Evolutionary conservation across 2,888 invertebrate species (phyloP).

Genomic region (Heliothis peltigera): DNA sequence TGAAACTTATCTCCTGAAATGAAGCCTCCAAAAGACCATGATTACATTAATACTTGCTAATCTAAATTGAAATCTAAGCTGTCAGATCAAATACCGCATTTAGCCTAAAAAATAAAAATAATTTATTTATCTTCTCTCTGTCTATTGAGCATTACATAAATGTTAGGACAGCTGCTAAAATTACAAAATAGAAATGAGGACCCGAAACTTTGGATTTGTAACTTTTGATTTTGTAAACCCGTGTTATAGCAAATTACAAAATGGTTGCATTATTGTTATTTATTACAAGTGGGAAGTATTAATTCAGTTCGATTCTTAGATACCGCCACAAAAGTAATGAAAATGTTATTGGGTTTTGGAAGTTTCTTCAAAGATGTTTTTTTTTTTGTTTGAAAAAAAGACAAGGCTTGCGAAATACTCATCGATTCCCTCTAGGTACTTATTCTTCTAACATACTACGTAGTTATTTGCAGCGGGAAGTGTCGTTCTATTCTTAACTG

Average conservation of each 20-base stretch:
- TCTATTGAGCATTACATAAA: slow-evolving; percentile 1
- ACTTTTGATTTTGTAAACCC: not conserved
- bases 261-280: not conserved
- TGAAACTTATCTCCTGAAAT: not conserved
- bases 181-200: slow-evolving; percentile 18
- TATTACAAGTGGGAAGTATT: not conserved
- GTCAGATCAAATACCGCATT: slow-evolving; percentile 2
- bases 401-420: not conserved
- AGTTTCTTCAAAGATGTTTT: not conserved
- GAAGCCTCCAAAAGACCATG: not conserved
- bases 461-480: slow-evolving; percentile 47
- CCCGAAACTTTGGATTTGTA: not conserved
- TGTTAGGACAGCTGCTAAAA: slow-evolving; percentile 17
- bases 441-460: slow-evolving; percentile 30
- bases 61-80: slow-evolving; percentile 1
- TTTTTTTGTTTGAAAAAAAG: not conserved
- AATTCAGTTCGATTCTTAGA: not conserved
- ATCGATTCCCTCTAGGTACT: slow-evolving; percentile 10
- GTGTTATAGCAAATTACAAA: not conserved
- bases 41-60: not conserved
- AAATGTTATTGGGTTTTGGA: not conserved
- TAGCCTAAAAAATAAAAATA: slow-evolving; percentile 3
- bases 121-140: slow-evolving; percentile 6
- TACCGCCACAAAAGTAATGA: not conserved
- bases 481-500: slow-evolving; percentile 46